A percentile compares a stretch with the other conserved stretches of the same genome.
Evolutionary conservation across 1,140 invertebrate species (phyloP).

Genomic region (Drosophila trapezifrons): DNA sequence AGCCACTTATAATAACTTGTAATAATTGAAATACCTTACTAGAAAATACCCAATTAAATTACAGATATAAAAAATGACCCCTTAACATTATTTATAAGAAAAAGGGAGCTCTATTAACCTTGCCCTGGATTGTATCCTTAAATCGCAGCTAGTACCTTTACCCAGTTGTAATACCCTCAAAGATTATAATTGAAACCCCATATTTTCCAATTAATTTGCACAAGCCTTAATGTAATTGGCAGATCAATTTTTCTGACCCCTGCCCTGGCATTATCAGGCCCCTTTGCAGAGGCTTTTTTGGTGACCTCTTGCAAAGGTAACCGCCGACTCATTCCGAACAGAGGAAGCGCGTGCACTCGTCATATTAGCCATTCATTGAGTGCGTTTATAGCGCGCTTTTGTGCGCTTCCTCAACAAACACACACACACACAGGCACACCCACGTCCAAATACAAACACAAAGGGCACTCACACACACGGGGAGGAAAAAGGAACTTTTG

Average conservation of each 20-base stretch:
- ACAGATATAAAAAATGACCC: no score
- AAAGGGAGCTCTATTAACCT: no score
- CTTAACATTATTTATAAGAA: not conserved
- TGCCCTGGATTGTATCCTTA: not conserved
- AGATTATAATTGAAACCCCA: conserved; percentile 1
- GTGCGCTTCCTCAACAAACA: conserved; percentile 40
- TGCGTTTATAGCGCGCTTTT: conserved; percentile 76
- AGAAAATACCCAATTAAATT: no score
- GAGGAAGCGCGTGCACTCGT: conserved; percentile 49
- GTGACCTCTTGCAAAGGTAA: conserved; percentile 25
- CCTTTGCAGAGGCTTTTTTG: not conserved
- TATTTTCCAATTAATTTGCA: conserved; percentile 24
- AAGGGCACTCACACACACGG: conserved; percentile 18
- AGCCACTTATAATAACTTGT: no score
- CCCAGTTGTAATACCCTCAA: not conserved
- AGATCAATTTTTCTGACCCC: not conserved
- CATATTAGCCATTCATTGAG: conserved; percentile 80
- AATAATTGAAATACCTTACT: no score
- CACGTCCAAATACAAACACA: conserved; percentile 20
- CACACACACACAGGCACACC: conserved; percentile 11
- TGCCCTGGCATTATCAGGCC: not conserved
- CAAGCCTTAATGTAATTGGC: conserved; percentile 11
- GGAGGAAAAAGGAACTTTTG: conserved; percentile 53
- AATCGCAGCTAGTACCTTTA: not conserved
- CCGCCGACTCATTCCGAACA: conserved; percentile 12